A percentile compares a stretch with the other conserved stretches of the same genome.
phyloP scores from a whole-genome alignment of 1,140 invertebrate genomes.

The Battus philenor region DNA sequence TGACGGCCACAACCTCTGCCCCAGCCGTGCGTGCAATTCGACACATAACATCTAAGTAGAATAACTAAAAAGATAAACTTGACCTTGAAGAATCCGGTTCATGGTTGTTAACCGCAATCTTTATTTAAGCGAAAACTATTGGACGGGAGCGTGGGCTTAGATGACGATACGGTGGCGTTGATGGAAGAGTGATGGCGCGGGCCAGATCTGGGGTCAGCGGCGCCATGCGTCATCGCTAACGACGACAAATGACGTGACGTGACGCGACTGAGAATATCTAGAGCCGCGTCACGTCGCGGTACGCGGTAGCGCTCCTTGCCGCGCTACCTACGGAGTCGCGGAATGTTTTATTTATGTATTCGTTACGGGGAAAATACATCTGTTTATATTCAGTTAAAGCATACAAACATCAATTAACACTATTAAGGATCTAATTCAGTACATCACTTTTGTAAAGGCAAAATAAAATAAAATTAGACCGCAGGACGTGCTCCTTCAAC shows the following conservation, averaged over 20 bases:
- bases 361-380: conserved; percentile 15
- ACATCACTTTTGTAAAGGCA: conserved; percentile 1
- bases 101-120: conserved; percentile 3
- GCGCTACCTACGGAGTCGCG: conserved; percentile 16
- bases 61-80: conserved; percentile 6
- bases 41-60: conserved; percentile 2
- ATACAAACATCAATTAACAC: conserved; percentile 16
- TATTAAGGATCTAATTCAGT: conserved; percentile 6
- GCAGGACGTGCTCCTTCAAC: background rate
- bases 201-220: conserved; percentile 57
- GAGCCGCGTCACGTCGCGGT: conserved; percentile 13
- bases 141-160: conserved; percentile 10
- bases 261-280: conserved; percentile 38
- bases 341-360: conserved; percentile 17
- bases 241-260: conserved; percentile 73
- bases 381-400: conserved; percentile 15
- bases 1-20: too few relatives aligned
- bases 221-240: conserved; percentile 72
- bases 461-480: conserved; percentile 3
- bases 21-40: too few relatives aligned
- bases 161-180: conserved; percentile 27
- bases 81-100: conserved; percentile 4
- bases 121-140: background rate
- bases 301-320: conserved; percentile 2
- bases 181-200: conserved; percentile 65